Evolutionary conservation across 1,140 invertebrate species (phyloP).

Genomic region (Physella acuta): DNA sequence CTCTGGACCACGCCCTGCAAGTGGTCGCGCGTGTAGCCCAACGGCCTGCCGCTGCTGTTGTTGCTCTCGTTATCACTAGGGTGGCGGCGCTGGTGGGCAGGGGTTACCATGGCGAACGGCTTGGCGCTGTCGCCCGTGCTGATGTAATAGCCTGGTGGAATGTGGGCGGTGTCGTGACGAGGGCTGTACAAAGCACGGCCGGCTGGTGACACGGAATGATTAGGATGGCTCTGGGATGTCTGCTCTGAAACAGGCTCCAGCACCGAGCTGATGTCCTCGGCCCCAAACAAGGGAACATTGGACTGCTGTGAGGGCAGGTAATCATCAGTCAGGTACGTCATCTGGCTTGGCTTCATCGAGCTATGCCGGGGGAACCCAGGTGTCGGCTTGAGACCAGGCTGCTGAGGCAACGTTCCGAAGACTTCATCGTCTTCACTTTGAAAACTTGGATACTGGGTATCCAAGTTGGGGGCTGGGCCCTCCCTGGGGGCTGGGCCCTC

Average conservation of each 20-base stretch:
- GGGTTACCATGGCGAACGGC: slow-evolving; percentile 20
- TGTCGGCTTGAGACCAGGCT: slow-evolving; percentile 11
- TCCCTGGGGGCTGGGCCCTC: too few relatives aligned
- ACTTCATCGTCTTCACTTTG: slow-evolving; percentile 43
- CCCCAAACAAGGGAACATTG: slow-evolving; percentile 30
- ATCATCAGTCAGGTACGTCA: slow-evolving; percentile 41
- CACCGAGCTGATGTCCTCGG: slow-evolving; percentile 53
- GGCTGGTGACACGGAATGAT: slow-evolving; percentile 13
- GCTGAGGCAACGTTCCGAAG: slow-evolving; percentile 26
- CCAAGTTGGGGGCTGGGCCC: too few relatives aligned
- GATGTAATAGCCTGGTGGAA: slow-evolving; percentile 19
- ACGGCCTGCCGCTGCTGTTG: slow-evolving; percentile 47
- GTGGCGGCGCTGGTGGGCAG: neutral
- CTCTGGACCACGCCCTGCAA: slow-evolving; percentile 59
- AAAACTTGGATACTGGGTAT: slow-evolving; percentile 30
- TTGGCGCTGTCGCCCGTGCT: neutral
- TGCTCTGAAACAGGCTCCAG: slow-evolving; percentile 39
- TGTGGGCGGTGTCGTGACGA: slow-evolving; percentile 4
- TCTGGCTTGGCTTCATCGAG: slow-evolving; percentile 43
- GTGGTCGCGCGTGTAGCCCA: slow-evolving; percentile 60
- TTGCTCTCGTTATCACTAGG: slow-evolving; percentile 33
- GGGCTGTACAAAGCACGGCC: neutral
- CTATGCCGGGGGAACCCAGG: slow-evolving; percentile 43
- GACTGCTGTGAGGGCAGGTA: slow-evolving; percentile 1
- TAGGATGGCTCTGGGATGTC: neutral